phyloP scores from a whole-genome alignment of 2,113 vertebrate genomes.

The Leptobrachium ailaonicum region DNA sequence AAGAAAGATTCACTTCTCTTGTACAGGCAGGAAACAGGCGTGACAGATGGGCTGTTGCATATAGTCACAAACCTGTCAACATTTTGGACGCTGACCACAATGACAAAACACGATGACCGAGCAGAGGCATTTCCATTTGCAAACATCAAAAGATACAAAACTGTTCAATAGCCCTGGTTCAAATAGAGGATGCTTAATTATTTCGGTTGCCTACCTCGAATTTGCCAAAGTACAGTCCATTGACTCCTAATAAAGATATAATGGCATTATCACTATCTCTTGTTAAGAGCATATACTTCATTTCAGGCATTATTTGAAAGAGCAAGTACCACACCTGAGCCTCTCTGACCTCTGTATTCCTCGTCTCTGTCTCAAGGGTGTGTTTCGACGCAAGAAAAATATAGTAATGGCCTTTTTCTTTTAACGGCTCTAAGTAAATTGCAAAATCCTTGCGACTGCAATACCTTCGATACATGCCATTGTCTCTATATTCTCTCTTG shows the following conservation, averaged over 20 bases:
- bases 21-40: too few relatives aligned
- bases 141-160: too few relatives aligned
- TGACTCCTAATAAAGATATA: neutral
- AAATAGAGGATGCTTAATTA: too few relatives aligned
- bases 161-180: too few relatives aligned
- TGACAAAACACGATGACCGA: too few relatives aligned
- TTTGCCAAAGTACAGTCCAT: too few relatives aligned
- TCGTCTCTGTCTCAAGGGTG: slow-evolving; percentile 2
- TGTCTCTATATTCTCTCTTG: slow-evolving; percentile 37
- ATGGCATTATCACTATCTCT: neutral
- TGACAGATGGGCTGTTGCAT: too few relatives aligned
- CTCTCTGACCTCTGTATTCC: neutral
- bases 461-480: slow-evolving; percentile 37
- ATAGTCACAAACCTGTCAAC: too few relatives aligned
- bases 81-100: too few relatives aligned
- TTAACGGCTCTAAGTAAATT: slow-evolving; percentile 25
- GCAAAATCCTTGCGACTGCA: slow-evolving; percentile 52
- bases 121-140: too few relatives aligned
- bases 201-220: too few relatives aligned
- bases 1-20: too few relatives aligned
- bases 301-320: neutral
- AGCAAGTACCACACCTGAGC: slow-evolving; percentile 1
- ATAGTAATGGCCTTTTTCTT: slow-evolving; percentile 14
- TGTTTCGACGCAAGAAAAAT: neutral
- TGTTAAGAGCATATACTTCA: slow-evolving; percentile 10